Base-by-base conservation (phyloP, 1,140 invertebrate species). In the Drosophila sulfurigaster region DNA sequence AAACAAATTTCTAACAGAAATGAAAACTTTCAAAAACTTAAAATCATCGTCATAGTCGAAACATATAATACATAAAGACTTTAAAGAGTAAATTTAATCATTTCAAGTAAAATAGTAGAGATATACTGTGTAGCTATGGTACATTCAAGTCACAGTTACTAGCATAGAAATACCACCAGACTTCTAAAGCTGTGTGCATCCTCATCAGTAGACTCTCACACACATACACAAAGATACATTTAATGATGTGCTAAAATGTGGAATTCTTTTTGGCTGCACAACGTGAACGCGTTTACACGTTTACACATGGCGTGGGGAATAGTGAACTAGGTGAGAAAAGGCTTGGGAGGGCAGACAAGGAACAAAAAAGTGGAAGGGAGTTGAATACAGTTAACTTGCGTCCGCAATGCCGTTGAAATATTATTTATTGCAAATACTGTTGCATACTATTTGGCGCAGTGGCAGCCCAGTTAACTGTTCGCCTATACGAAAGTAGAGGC, bases 391-490 rank as follows among this genome's bases (percentile, higher is more conserved):
- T 71, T 63, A 79, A 72, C 77, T 68, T 79, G 77, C 63, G 57
- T 64, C 77, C 62, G 77, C 77, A 79, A 59, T 79, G 74, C 74
- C 59, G 77, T 77, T 79, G 77, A 72, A 79, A 79, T 77, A 79
- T 79, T 79, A 79, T 79, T 79, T 79, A 79, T 77, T 60, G 74
- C 77, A 75, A 77, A 77, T 77, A 77, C 74, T 79, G 67, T 79
- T 79, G 77, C 77, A 76, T 73, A 76, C 62, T 71, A 77, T 79
- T 79, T 79, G 77, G 77, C 74, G 77, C 77, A 79, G 46, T 76
- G 67, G 58, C 73, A 32, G 41, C 48, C 28, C 72, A 75, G 45
- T 72, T 41, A 62, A 48, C 8, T 48, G 7, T 32, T 32, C 30
- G 30, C 30, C 7, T 32, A 32, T 32, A 32, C 30, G 30, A 32